These are phyloP conservation scores for Aphidius gifuensis DNA, from an alignment of 1,140 invertebrate species.

Conservation along the genomic window DNA sequence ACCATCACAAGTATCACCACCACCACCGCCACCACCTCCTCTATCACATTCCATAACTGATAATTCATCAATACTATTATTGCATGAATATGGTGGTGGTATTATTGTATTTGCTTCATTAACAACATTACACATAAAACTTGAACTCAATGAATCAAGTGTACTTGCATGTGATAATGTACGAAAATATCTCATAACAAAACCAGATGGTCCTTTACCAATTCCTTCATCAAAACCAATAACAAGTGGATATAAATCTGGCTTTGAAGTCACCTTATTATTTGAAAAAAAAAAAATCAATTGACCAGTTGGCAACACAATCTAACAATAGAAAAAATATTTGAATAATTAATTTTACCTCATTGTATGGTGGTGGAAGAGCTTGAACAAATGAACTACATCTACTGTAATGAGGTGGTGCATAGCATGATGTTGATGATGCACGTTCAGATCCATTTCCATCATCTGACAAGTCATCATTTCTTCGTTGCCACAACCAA, in stretches of 20 bases:
- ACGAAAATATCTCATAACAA: constrained; percentile 80
- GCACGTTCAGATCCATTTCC: constrained; percentile 64
- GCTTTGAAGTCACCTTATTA: constrained; percentile 76
- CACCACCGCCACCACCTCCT: constrained; percentile 39
- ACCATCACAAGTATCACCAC: constrained; percentile 39
- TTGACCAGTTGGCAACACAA: neutral
- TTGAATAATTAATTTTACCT: constrained; percentile 56
- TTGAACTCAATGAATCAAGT: constrained; percentile 76
- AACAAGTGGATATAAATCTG: constrained; percentile 78
- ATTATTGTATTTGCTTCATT: constrained; percentile 79
- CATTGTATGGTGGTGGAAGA: constrained; percentile 75
- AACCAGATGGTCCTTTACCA: constrained; percentile 68
- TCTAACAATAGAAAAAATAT: too few relatives aligned
- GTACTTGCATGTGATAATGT: constrained; percentile 78
- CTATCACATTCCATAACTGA: constrained; percentile 46
- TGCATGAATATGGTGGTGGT: constrained; percentile 77
- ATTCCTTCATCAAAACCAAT: constrained; percentile 71
- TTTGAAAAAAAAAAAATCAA: neutral
- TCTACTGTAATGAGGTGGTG: constrained; percentile 70
- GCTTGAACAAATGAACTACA: constrained; percentile 76
- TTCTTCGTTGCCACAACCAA: constrained; percentile 63
- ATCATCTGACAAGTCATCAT: constrained; percentile 39
- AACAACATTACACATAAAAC: constrained; percentile 75
- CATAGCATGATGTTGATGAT: constrained; percentile 70
- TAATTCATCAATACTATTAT: constrained; percentile 67